A percentile compares a stretch with the other conserved stretches of the same genome.
phyloP scores from a whole-genome alignment of 2,888 invertebrate species.

The Oasisia sp. region DNA sequence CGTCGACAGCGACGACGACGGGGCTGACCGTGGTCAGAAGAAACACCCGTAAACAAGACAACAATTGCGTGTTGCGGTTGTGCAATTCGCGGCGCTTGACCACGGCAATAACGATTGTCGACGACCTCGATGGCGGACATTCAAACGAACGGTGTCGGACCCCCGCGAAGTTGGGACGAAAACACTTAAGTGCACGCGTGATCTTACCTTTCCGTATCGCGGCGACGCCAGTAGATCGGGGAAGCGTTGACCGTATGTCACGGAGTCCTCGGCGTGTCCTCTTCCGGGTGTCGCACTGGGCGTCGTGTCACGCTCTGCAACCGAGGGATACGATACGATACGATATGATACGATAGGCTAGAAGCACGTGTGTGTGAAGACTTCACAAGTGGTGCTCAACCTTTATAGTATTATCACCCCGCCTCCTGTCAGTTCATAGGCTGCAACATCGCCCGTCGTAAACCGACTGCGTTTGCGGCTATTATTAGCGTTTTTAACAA shows the following conservation, averaged over 20 bases:
- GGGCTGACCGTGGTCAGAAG: background rate
- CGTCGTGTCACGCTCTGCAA: background rate
- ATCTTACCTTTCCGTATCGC: background rate
- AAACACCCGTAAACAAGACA: background rate
- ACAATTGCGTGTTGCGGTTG: background rate
- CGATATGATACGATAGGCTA: background rate
- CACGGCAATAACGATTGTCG: background rate
- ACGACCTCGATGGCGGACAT: background rate
- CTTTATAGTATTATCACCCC: slow-evolving; percentile 4
- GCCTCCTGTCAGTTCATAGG: background rate
- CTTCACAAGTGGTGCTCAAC: background rate
- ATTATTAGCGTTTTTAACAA: background rate
- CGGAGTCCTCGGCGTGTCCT: background rate
- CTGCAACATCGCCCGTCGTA: background rate
- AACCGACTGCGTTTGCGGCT: background rate
- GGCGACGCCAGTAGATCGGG: background rate
- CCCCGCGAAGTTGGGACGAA: background rate
- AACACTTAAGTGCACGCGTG: background rate
- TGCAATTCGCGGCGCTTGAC: slow-evolving; percentile 3
- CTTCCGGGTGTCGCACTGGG: background rate
- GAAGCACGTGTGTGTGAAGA: background rate
- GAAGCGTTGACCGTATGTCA: background rate
- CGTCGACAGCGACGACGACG: background rate
- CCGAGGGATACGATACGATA: background rate
- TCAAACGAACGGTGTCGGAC: background rate